Evolutionary conservation across 64 coral and sea anemone species (phyloP).

Genomic region (Catalaphyllia jardinei): DNA sequence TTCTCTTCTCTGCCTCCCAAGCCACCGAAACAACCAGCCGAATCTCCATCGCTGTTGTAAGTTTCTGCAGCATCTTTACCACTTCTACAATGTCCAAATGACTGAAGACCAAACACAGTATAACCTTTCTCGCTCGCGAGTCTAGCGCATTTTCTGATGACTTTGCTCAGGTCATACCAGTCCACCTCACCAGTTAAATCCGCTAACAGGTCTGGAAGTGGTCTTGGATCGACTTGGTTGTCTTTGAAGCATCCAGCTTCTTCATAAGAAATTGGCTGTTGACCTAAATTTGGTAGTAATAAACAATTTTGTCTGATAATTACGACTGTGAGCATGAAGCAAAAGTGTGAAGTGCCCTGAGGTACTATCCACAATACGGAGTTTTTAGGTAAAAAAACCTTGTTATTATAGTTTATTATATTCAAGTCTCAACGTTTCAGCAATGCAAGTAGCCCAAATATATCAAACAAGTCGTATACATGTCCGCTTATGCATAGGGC

Average conservation of each 20-base stretch:
- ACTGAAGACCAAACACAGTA: conserved; percentile 25
- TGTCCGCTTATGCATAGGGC: too few relatives aligned
- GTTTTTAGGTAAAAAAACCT: too few relatives aligned
- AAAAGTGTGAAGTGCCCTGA: too few relatives aligned
- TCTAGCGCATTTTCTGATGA: conserved; percentile 9
- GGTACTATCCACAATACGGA: too few relatives aligned
- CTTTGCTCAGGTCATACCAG: conserved; percentile 5
- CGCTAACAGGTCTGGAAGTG: not conserved
- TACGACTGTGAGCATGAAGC: too few relatives aligned
- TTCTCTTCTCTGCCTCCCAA: conserved; percentile 17
- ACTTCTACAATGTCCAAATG: conserved; percentile 19
- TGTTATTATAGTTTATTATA: too few relatives aligned
- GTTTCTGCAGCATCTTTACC: not conserved
- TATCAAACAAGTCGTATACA: too few relatives aligned
- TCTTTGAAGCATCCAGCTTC: conserved; percentile 14
- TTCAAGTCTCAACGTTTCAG: too few relatives aligned
- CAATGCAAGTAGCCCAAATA: too few relatives aligned
- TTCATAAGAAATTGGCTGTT: not conserved
- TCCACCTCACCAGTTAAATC: conserved; percentile 25
- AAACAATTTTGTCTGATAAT: not conserved
- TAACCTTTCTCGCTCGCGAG: conserved; percentile 16
- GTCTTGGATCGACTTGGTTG: conserved; percentile 22
- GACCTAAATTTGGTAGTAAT: not conserved
- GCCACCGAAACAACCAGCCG: not conserved
- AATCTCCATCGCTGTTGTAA: not conserved